Evolutionary conservation across 2,797 vertebrate genomes (phyloP), one percentile per base, ranked within the genome.

Genomic region (Xenentodon cancila): DNA sequence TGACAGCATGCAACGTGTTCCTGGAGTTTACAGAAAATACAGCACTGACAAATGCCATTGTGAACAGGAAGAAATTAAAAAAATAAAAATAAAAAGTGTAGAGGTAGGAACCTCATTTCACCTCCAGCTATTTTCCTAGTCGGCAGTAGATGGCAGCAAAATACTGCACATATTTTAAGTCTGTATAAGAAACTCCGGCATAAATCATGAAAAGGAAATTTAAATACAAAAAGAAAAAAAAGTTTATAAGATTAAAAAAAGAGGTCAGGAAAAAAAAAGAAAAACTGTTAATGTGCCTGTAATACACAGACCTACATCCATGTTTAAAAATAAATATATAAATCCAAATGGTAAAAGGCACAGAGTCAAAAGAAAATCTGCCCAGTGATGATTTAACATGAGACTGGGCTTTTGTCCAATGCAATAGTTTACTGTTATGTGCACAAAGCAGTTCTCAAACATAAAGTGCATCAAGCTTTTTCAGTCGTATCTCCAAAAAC

Each of bases 401-500:
- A 64, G 9, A 64, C 12, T 32, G n/a, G 54, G 53, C 43, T 61
- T 52, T 69, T 46, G 49, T 67, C 57, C 34, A 27, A 58, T 21
- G 30, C 56, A 53, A 59, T 58, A 70, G 56, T 78, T 76, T 69
- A 47, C 58, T 47, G 70, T 54, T 56, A 15, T 13, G 3, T 48
- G 25, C 19, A 73, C 48, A 51, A 58, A 79, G 69, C 77, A 82
- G 75, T 64, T 85, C 75, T 72, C 59, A 53, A 79, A 69, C 55
- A 82, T 94, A 94, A 94, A 94, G 93, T 93, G 92, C 92, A 87
- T 88, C 30, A 73, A 90, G 77, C 86, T 59, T 73, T 19, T 47
- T 85, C 71, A 82, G 81, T 84, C 73, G 21, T 62, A 70, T 84
- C 79, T 80, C 82, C 79, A 90, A 40, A 40, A 40, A 40, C 5